Base-by-base conservation (phyloP, 2,888 invertebrate genomes). In the Tenodera sinensis region DNA sequence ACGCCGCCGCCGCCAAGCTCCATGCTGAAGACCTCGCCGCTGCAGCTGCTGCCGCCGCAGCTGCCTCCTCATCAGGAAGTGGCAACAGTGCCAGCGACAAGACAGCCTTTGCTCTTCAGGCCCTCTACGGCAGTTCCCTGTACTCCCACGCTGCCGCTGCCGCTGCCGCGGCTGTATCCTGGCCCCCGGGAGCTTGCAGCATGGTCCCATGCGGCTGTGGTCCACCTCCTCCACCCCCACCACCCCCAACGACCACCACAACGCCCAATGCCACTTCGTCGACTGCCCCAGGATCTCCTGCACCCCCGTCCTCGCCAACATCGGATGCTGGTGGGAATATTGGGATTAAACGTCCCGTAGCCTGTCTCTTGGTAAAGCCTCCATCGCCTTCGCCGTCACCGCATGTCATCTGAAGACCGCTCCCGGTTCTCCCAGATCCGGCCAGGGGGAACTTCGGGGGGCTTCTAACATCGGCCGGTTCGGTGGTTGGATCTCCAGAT, bases 371-470 rank as follows among this genome's bases (percentile, higher is more conserved):
- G 91, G 95, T 95, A 95, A 95, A 95, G 93, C 95, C 94, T 71
- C 54, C 54, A 71, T 71, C 54, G 54, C n/a, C 28, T 25, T 82
- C 88, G 25, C 27, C 88, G 85, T 92, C 93, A 2, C 92, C 92
- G 88, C 97, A 96, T 93, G 96, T 97, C 93, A 97, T 97, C 95
- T 97, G 97, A 97, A 97, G 96, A 95, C 97, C 97, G 94, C 96
- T 97, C 93, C 96, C 97, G 96, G 95, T 95, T 95, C 96, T 96
- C 94, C 96, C 96, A 92, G 96, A 96, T 92, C 90, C 93, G 7
- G 92, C 93, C 34, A 94, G 96, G 94, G 94, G 94, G 94, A 94
- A 94, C 94, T 94, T 92, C 90, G 92, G 88, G 89, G 85, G 89
- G 81, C 27, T 85, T 42, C 27, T 85, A n/a, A 28, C 83, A 28